A percentile compares a stretch with the other conserved stretches of the same genome.
These are phyloP conservation scores for Pachliopta kotzebuea DNA, from an alignment of 2,888 invertebrate genomes.

Conservation along the genomic window DNA sequence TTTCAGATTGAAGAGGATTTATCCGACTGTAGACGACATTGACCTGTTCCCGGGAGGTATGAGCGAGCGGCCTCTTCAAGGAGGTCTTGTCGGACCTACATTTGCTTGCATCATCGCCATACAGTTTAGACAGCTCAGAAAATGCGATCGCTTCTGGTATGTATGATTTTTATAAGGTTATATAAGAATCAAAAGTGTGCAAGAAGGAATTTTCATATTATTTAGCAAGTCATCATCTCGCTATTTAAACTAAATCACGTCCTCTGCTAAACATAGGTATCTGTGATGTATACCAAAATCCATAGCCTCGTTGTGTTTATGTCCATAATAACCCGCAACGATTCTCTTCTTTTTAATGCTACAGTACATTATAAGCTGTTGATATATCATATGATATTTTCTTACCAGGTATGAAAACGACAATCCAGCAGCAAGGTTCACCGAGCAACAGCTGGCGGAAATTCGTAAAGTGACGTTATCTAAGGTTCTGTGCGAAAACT, in stretches of 20 bases:
- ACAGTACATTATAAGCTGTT: background rate
- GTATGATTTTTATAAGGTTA: background rate
- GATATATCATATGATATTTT: background rate
- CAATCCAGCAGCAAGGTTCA: slow-evolving; percentile 88
- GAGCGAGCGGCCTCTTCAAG: slow-evolving; percentile 92
- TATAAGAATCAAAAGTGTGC: no score
- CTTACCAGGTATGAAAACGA: slow-evolving; percentile 90
- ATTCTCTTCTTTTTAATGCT: no score
- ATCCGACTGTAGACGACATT: slow-evolving; percentile 95
- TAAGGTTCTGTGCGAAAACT: slow-evolving; percentile 93
- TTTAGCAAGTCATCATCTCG: no score
- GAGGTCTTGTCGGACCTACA: slow-evolving; percentile 96
- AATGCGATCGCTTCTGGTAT: slow-evolving; percentile 97
- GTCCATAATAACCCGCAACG: no score
- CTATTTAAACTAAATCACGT: no score
- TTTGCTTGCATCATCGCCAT: slow-evolving; percentile 97
- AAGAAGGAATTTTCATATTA: no score
- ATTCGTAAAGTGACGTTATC: slow-evolving; percentile 92
- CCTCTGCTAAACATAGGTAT: no score
- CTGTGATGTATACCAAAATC: no score
- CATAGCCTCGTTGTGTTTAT: no score
- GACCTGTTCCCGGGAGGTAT: slow-evolving; percentile 97
- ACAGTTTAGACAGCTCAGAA: slow-evolving; percentile 93
- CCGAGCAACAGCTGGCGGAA: slow-evolving; percentile 92
- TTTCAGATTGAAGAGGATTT: slow-evolving; percentile 87